Conservation (phyloP, 1,140 invertebrate genomes). For the Dendrolimus punctatus region DNA sequence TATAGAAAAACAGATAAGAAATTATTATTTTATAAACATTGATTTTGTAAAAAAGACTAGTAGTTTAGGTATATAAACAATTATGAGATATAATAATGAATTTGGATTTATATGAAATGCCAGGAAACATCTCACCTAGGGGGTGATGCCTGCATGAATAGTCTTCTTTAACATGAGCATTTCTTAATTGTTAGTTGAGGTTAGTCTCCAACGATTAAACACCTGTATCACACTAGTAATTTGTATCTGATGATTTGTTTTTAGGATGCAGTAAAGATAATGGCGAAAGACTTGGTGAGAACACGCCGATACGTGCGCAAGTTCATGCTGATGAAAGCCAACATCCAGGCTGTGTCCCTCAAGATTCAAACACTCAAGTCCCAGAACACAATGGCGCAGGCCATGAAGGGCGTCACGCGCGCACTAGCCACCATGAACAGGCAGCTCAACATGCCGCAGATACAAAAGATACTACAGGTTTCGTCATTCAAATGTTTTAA, state of each 20-base stretch:
- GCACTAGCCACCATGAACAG: slow-evolving; percentile 99
- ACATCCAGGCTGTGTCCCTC: slow-evolving; percentile 98
- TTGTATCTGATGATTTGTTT: slow-evolving; percentile 6
- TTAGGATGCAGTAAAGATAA: slow-evolving; percentile 99
- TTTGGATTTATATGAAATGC: too few species aligned
- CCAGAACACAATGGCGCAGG: slow-evolving; percentile 99
- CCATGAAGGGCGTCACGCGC: slow-evolving; percentile 99
- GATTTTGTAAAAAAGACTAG: too few species aligned
- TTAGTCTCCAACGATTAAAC: not conserved
- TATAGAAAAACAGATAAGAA: too few species aligned
- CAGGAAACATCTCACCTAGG: too few species aligned
- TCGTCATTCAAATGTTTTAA: too few species aligned
- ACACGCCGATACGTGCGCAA: slow-evolving; percentile 97
- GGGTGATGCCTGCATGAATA: too few species aligned
- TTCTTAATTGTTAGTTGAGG: too few species aligned
- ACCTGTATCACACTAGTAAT: not conserved
- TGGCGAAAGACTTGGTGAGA: slow-evolving; percentile 99
- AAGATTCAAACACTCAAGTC: slow-evolving; percentile 99
- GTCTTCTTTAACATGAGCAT: too few species aligned
- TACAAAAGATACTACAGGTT: slow-evolving; percentile 97
- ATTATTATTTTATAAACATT: too few species aligned
- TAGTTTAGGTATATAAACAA: too few species aligned
- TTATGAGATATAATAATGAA: too few species aligned
- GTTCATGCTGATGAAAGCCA: slow-evolving; percentile 99
- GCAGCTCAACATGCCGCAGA: slow-evolving; percentile 98